These are phyloP conservation scores for Agapornis canus DNA, from an alignment of 2,797 vertebrate species.

Conservation along the genomic window DNA sequence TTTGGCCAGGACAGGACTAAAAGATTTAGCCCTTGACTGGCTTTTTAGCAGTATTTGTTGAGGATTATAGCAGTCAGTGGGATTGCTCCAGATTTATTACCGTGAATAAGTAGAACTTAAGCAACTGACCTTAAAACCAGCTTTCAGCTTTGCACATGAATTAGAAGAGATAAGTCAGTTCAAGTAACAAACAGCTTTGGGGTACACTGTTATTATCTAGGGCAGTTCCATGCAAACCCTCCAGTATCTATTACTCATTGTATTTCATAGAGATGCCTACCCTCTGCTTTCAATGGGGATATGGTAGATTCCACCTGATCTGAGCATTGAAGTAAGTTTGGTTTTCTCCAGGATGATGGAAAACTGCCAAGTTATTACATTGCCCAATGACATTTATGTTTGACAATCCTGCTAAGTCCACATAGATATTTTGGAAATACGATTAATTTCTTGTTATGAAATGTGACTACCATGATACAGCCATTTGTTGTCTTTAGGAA, in stretches of 20 bases:
- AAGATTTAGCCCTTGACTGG: constrained; percentile 7
- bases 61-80: constrained; percentile 20
- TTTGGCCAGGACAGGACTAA: background rate
- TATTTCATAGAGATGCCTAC: background rate
- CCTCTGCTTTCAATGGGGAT: background rate
- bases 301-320: background rate
- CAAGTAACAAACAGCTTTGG: background rate
- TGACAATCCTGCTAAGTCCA: background rate
- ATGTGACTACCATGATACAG: background rate
- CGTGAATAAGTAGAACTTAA: background rate
- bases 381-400: background rate
- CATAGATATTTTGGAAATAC: background rate
- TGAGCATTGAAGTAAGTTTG: background rate
- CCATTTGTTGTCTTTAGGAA: background rate
- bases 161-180: background rate
- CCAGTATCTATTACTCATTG: background rate
- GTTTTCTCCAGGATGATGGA: background rate
- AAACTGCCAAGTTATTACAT: background rate
- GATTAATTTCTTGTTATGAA: background rate
- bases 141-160: constrained; percentile 15
- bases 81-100: constrained; percentile 20
- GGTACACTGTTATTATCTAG: background rate
- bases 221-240: background rate
- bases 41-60: constrained; percentile 35
- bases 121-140: constrained; percentile 3